Percentiles rank a stretch among this genome's conserved stretches.
Evolutionary conservation across 2,888 invertebrate species (phyloP).

Genomic region (Apoderus coryli): DNA sequence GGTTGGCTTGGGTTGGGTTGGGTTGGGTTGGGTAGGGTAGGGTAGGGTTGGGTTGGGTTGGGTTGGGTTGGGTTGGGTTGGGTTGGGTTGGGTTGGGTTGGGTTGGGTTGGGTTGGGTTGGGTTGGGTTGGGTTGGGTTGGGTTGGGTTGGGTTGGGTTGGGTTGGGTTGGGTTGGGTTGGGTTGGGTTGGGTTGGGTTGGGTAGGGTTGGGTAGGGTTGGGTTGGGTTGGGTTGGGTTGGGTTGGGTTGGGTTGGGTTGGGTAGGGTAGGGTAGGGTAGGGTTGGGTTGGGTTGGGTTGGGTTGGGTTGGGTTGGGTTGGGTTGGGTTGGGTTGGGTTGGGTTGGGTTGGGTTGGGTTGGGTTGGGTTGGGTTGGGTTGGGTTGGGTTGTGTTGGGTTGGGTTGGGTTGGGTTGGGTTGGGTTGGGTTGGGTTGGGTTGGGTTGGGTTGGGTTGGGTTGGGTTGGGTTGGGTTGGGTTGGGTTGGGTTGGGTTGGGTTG

Average conservation of each 20-base stretch:
- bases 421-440: constrained; percentile 10
- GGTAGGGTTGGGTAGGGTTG: neutral
- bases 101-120: constrained; percentile 6
- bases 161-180: constrained; percentile 5
- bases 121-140: constrained; percentile 9
- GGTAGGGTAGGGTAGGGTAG: neutral
- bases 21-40: constrained; percentile 8
- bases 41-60: constrained; percentile 10
- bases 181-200: constrained; percentile 1
- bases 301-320: constrained; percentile 1
- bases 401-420: constrained; percentile 10
- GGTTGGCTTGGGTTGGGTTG: constrained; percentile 4
- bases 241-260: constrained; percentile 1
- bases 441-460: constrained; percentile 10
- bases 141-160: constrained; percentile 9
- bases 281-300: constrained; percentile 1
- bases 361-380: constrained; percentile 8
- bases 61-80: constrained; percentile 11
- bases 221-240: constrained; percentile 1
- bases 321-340: constrained; percentile 1
- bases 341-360: constrained; percentile 1
- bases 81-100: constrained; percentile 7
- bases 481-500: constrained; percentile 10
- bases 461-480: constrained; percentile 10
- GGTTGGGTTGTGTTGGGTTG: constrained; percentile 1